phyloP scores from a whole-genome alignment of 2,888 invertebrate genomes.

The Napeogenes sylphis region DNA sequence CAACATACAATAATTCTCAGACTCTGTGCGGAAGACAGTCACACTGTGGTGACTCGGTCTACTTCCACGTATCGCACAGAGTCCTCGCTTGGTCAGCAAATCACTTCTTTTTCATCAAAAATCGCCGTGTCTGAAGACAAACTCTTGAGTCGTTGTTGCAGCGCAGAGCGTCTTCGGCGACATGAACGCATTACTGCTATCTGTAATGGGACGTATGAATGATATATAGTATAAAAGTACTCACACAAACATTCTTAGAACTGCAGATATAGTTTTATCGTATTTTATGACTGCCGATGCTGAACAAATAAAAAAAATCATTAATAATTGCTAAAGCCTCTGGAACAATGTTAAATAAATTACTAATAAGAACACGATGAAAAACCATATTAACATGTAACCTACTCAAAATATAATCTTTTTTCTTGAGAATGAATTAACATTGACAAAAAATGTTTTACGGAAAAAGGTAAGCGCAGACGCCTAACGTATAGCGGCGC shows the following conservation, averaged over 20 bases:
- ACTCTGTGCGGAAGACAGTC: constrained; percentile 77
- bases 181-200: constrained; percentile 74
- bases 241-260: too few relatives aligned
- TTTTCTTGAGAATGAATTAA: too few relatives aligned
- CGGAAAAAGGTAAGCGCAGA: too few relatives aligned
- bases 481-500: too few relatives aligned
- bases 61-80: constrained; percentile 95
- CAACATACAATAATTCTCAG: constrained; percentile 32
- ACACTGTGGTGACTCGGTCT: constrained; percentile 93
- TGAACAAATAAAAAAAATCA: too few relatives aligned
- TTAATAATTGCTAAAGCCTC: too few relatives aligned
- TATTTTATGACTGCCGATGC: too few relatives aligned
- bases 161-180: constrained; percentile 84
- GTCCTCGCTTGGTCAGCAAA: constrained; percentile 97
- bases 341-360: too few relatives aligned
- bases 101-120: constrained; percentile 91
- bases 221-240: background rate
- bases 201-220: constrained; percentile 39
- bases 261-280: background rate
- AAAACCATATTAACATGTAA: too few relatives aligned
- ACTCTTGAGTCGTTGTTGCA: constrained; percentile 88
- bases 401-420: too few relatives aligned
- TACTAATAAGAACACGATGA: too few relatives aligned
- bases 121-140: constrained; percentile 90
- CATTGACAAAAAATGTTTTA: too few relatives aligned